A percentile compares a stretch with the other conserved stretches of the same genome.
phyloP scores from a whole-genome alignment of 2,113 vertebrate species.

The Gymnorhina tibicen region DNA sequence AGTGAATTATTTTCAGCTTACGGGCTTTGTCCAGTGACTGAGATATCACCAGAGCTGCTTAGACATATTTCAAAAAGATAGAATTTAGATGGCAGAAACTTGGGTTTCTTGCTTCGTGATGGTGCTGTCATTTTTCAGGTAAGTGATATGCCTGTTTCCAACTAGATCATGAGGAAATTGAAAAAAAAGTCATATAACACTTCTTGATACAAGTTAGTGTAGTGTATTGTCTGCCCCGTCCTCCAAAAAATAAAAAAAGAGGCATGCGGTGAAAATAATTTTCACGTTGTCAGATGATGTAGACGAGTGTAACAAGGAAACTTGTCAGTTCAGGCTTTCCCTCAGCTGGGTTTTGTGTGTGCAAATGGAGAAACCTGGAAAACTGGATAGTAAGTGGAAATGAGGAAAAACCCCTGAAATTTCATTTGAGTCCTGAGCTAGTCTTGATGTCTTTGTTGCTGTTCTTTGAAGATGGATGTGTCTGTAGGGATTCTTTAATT shows the following conservation, averaged over 20 bases:
- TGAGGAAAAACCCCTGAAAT: background rate
- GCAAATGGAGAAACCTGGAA: background rate
- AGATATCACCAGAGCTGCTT: background rate
- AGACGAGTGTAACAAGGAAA: background rate
- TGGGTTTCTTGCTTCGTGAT: background rate
- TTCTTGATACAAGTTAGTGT: background rate
- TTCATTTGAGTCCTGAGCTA: background rate
- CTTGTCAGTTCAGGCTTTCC: background rate
- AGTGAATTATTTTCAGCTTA: background rate
- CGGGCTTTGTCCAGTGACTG: background rate
- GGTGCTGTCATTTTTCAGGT: background rate
- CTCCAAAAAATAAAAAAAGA: background rate
- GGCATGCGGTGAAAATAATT: background rate
- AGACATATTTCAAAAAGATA: background rate
- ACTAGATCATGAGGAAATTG: background rate
- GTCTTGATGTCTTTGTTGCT: background rate
- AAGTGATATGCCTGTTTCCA: background rate
- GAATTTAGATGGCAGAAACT: background rate
- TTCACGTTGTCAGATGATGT: background rate
- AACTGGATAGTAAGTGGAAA: background rate
- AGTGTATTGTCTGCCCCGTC: background rate
- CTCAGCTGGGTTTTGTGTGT: background rate
- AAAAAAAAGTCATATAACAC: background rate
- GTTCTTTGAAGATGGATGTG: background rate
- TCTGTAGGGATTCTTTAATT: background rate